Evolutionary conservation across 2,113 vertebrate species (phyloP).

Genomic region (Recurvirostra avosetta): DNA sequence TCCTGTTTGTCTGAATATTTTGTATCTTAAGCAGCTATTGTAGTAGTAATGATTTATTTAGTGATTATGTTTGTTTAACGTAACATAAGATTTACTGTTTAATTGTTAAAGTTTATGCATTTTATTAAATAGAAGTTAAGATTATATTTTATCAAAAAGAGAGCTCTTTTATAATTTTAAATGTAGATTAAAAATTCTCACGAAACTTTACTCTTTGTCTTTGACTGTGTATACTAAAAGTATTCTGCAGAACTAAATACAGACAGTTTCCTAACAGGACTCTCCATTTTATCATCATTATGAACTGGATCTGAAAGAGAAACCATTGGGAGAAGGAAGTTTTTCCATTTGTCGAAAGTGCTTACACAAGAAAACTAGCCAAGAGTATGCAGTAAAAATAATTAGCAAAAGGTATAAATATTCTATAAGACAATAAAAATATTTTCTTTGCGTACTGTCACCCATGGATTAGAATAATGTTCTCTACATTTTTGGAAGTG

Average conservation of each 20-base stretch:
- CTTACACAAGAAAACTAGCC: conserved; percentile 91
- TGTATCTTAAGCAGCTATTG: conserved; percentile 7
- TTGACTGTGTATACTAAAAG: conserved; percentile 33
- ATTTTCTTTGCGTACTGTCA: conserved; percentile 46
- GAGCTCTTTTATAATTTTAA: conserved; percentile 6
- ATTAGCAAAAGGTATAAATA: conserved; percentile 92
- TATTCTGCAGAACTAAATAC: conserved; percentile 60
- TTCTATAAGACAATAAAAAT: conserved; percentile 44
- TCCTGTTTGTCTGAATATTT: conserved; percentile 34
- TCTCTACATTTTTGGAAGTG: background rate
- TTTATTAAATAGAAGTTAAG: conserved; percentile 8
- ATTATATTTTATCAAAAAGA: background rate
- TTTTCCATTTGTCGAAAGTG: conserved; percentile 98
- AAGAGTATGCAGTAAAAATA: conserved; percentile 95
- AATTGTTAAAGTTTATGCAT: background rate
- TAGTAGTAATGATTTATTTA: conserved; percentile 14
- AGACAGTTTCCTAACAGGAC: conserved; percentile 80
- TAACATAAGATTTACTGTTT: conserved; percentile 3
- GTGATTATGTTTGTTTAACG: background rate
- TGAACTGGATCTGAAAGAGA: conserved; percentile 93
- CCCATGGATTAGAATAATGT: conserved; percentile 14
- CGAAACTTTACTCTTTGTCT: conserved; percentile 26
- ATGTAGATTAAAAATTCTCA: conserved; percentile 28
- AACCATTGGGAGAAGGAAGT: conserved; percentile 92
- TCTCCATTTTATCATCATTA: conserved; percentile 96